Conservation (phyloP, 2,888 invertebrate genomes). For the Zhengitettix transpicula region DNA sequence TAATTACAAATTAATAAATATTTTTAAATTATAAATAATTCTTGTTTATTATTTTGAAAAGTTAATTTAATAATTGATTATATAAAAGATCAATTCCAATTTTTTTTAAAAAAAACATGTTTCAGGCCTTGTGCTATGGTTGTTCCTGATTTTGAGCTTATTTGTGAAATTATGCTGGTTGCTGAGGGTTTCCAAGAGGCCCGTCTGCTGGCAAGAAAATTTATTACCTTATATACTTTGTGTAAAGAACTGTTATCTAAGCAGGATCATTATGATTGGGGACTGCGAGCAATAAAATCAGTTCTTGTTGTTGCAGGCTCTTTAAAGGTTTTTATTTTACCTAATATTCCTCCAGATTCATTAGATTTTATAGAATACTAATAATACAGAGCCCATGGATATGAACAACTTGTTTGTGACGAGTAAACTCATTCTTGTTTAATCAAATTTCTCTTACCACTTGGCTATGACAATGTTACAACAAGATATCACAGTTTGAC, state of each 20-base stretch:
- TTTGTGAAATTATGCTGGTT: constrained; percentile 93
- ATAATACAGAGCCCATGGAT: too few relatives aligned
- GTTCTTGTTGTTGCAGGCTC: constrained; percentile 88
- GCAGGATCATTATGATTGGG: constrained; percentile 96
- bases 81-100: too few relatives aligned
- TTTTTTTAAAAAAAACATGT: background rate
- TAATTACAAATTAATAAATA: too few relatives aligned
- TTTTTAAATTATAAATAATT: too few relatives aligned
- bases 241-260: constrained; percentile 83
- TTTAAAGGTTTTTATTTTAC: constrained; percentile 44
- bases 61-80: too few relatives aligned
- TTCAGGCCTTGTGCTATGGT: constrained; percentile 90
- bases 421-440: too few relatives aligned
- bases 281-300: constrained; percentile 85
- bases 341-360: background rate
- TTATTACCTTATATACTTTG: constrained; percentile 81
- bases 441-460: too few relatives aligned
- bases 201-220: constrained; percentile 74
- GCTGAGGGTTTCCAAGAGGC: constrained; percentile 92
- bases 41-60: too few relatives aligned
- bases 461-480: too few relatives aligned
- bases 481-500: too few relatives aligned
- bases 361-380: background rate
- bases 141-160: constrained; percentile 88
- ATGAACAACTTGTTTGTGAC: too few relatives aligned